Base-by-base conservation (phyloP, 2,888 invertebrate species). In the Ernsta delagoae region DNA sequence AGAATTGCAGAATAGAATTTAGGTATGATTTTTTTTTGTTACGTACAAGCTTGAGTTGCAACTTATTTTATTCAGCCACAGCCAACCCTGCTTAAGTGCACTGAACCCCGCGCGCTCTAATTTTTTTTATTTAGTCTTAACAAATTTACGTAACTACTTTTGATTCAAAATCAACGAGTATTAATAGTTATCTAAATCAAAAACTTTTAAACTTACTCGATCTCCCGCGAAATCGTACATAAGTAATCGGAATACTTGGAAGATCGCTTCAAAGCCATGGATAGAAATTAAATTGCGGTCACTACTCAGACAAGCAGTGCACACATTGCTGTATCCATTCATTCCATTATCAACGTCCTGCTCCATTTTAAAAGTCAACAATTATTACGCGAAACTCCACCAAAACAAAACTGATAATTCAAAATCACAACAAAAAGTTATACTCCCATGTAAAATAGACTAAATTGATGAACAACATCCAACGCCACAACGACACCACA, bases 371-470 rank as follows among this genome's bases (percentile, higher is more conserved):
- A 67, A 39, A 34, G 43, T 34, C 11, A 53, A 60, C 71, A 72
- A 76, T 74, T 74, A 45, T 65, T 1, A 16, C 43, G 45, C 36
- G 5, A 24, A 67, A 61, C 56, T 56, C 9, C 24, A 41, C 41
- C 31, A 48, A 68, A 62, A 68, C 48, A 68, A 36, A 68, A 62
- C 24, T 56, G 43, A 39, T 39, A 39, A 39, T 31, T 31, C 31
- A 31, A 85, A 86, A 90, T 83, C 91, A 92, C 82, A 92, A 92
- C 92, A 93, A 92, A 90, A 92, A 91, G 89, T 90, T 88, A 93
- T 86, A 91, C 92, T 92, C 85, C 92, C 92, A 92, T 92, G 90
- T 92, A 91, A 92, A 92, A 90, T 92, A 90, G 90, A 90, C 92
- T 81, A 92, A 88, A 84, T 89, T 84, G 71, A 77, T 80, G 79